Evolutionary conservation across 2,113 vertebrate species (phyloP).

Genomic region (Petroica traversi): DNA sequence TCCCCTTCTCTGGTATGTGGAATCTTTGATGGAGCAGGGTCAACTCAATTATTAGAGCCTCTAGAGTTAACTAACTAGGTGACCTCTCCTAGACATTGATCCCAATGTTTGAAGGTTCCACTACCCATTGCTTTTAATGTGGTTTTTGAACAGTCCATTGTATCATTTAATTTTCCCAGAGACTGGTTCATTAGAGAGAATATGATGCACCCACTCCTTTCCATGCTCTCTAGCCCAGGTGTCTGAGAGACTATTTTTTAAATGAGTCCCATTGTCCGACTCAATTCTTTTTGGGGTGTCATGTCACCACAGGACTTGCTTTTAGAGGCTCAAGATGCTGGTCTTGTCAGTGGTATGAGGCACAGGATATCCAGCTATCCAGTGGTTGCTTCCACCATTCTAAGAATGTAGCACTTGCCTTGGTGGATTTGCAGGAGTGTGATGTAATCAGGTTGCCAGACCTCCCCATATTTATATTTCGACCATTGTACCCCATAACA

Average conservation of each 20-base stretch:
- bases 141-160: background rate
- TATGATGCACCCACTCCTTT: background rate
- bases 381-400: background rate
- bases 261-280: background rate
- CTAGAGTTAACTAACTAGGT: background rate
- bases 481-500: background rate
- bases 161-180: background rate
- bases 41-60: background rate
- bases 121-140: background rate
- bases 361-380: background rate
- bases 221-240: background rate
- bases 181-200: background rate
- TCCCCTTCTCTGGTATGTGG: background rate
- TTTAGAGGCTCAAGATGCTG: background rate
- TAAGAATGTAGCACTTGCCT: rapidly evolving
- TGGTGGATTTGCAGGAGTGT: background rate
- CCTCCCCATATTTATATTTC: background rate
- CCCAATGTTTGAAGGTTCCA: background rate
- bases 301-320: background rate
- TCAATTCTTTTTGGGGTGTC: background rate
- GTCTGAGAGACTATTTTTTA: background rate
- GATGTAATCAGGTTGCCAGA: background rate
- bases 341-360: background rate
- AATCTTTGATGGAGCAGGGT: background rate
- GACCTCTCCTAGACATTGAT: background rate